Conservation (phyloP, 2,888 invertebrate species). For the Junonia oenone region DNA sequence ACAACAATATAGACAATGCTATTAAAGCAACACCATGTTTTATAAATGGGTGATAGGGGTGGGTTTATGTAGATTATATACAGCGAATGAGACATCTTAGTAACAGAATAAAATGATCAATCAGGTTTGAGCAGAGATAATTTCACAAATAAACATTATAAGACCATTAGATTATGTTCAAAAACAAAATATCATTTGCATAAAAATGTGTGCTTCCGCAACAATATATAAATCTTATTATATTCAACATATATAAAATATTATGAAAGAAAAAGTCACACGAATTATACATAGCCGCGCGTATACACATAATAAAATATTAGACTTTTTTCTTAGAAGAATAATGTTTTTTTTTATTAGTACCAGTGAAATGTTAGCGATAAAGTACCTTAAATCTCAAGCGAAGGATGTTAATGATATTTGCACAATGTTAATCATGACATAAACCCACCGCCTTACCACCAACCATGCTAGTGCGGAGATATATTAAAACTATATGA, state of each 20-base stretch:
- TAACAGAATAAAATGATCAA: conserved; percentile 18
- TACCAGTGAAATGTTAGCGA: conserved; percentile 8
- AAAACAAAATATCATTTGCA: neutral
- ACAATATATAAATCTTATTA: neutral
- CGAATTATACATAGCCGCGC: too few species aligned
- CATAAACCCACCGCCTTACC: conserved; percentile 76
- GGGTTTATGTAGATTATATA: conserved; percentile 56
- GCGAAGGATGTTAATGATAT: conserved; percentile 44
- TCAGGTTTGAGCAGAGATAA: conserved; percentile 58
- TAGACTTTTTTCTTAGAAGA: neutral
- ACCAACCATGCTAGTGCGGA: conserved; percentile 59
- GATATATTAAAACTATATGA: conserved; percentile 13
- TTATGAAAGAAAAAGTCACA: neutral
- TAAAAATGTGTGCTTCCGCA: conserved; percentile 2
- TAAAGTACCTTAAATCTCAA: conserved; percentile 45
- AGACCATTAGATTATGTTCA: neutral
- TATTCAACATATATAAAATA: too few species aligned
- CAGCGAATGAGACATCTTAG: neutral
- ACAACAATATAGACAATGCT: conserved; percentile 37
- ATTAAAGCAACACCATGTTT: conserved; percentile 31
- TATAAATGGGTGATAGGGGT: conserved; percentile 51
- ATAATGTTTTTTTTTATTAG: conserved; percentile 3
- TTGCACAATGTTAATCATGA: conserved; percentile 57
- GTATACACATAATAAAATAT: too few species aligned
- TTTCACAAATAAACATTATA: neutral